Evolutionary conservation across 2,797 vertebrate genomes (phyloP), one percentile per base, ranked within the genome.

Genomic region (Rachycentron canadum): DNA sequence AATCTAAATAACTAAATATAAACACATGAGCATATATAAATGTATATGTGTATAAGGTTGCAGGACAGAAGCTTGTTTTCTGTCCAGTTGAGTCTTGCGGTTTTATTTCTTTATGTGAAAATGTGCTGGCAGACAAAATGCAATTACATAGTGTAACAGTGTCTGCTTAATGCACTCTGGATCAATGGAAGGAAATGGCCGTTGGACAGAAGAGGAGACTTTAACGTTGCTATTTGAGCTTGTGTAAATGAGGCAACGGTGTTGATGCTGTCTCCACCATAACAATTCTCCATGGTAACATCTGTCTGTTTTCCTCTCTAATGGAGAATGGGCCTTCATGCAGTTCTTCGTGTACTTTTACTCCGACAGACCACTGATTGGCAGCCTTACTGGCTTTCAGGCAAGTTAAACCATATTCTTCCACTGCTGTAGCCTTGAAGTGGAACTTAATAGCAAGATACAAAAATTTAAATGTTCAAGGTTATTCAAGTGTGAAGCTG

Each of bases 111-210:
- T 10, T 5, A 36, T 69, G 62, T 76, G 68, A 67, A 73, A 65
- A 70, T 47, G 73, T 55, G 61, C 50, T 32, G 50, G 40, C 50
- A 70, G 49, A 45, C 7, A 25, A 79, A 70, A 83, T 75, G 43
- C 10, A 53, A 62, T 76, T 65, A 76, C 2, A 49, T 5, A 10
- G 36, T 32, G 66, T 69, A 85, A 79, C 76, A 47, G 57, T 47
- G 82, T 82, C 72, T 58, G 76, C 66, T 68, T 83, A 83, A 87
- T 83, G 87, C 78, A 67, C 41, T 78, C 71, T 69, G 45, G 71
- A 82, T 89, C 86, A 82, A 78, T 73, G 53, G 4, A 41, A 38
- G 60, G 55, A 65, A 78, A 78, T 14, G 47, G 68, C 85, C 69
- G 61, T 32, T 16, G 16, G 61, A 30, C 63, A 40, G 75, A 58